These are phyloP conservation scores for Oceanodroma leucorhoa DNA, from an alignment of 2,797 vertebrate species.

Conservation along the genomic window DNA sequence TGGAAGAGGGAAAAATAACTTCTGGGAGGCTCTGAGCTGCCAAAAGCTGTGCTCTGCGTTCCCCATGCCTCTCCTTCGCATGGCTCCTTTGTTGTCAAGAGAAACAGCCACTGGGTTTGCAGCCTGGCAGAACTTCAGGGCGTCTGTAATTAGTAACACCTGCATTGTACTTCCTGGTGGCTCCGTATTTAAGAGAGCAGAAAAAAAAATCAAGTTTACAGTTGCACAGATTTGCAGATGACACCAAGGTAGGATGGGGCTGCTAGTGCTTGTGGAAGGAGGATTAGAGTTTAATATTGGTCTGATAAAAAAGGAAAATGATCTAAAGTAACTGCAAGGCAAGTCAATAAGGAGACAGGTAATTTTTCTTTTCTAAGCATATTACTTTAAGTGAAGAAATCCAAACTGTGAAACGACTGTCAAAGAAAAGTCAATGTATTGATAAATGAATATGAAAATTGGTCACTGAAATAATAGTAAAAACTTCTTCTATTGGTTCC, in stretches of 20 bases:
- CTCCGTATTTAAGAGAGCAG: rapidly evolving
- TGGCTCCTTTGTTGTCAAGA: rapidly evolving
- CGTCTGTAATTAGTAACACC: not conserved
- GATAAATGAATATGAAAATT: not conserved
- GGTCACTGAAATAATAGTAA: not conserved
- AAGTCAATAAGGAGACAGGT: not conserved
- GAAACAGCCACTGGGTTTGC: not conserved
- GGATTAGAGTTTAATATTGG: not conserved
- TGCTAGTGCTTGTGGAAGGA: not conserved
- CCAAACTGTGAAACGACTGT: not conserved
- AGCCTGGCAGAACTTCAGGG: not conserved
- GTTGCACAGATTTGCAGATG: not conserved
- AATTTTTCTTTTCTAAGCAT: not conserved
- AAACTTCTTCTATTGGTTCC: not conserved
- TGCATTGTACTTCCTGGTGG: not conserved
- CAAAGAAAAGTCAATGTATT: not conserved
- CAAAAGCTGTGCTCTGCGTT: not conserved
- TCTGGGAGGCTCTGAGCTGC: not conserved
- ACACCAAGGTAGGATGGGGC: not conserved
- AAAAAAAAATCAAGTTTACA: not conserved
- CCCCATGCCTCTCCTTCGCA: not conserved
- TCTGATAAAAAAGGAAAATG: not conserved
- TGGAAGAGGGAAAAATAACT: not conserved
- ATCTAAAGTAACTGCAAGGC: not conserved
- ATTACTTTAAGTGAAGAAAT: not conserved